Evolutionary conservation across 2,797 vertebrate genomes (phyloP).

Genomic region (Galagoides demidoff): DNA sequence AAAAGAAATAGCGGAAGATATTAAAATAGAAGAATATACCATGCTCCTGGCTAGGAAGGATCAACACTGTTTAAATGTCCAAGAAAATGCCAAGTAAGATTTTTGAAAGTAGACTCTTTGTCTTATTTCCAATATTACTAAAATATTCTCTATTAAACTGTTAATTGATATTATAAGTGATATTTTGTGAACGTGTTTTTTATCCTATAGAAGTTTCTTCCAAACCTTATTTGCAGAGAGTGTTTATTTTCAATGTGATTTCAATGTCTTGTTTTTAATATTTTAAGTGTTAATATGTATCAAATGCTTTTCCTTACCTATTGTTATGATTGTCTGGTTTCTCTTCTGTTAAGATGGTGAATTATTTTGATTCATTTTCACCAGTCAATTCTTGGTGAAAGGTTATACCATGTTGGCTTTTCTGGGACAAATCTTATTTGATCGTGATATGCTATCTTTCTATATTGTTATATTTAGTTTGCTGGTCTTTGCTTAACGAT

Average conservation of each 20-base stretch:
- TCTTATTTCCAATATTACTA: not conserved
- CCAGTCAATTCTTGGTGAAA: too few relatives aligned
- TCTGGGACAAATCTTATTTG: not conserved
- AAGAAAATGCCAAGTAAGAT: not conserved
- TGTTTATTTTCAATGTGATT: not conserved
- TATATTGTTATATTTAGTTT: not conserved
- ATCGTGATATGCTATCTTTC: not conserved
- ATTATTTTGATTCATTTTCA: not conserved
- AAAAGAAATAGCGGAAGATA: too few relatives aligned
- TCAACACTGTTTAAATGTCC: not conserved
- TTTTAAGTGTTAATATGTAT: not conserved
- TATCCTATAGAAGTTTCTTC: not conserved
- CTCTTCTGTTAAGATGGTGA: not conserved
- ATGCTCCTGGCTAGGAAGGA: too few relatives aligned
- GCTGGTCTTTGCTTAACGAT: not conserved
- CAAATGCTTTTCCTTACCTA: not conserved
- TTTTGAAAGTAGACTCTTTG: not conserved
- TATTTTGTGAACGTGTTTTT: not conserved
- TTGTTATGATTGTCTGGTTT: not conserved
- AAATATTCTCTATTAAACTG: not conserved
- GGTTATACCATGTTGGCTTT: not conserved
- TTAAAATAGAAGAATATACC: too few relatives aligned
- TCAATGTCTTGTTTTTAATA: not conserved
- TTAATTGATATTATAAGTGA: not conserved
- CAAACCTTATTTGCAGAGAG: not conserved